Percentiles rank a stretch among this genome's conserved stretches.
Conservation (phyloP, 2,888 invertebrate genomes). For the Cataglyphis livida region DNA sequence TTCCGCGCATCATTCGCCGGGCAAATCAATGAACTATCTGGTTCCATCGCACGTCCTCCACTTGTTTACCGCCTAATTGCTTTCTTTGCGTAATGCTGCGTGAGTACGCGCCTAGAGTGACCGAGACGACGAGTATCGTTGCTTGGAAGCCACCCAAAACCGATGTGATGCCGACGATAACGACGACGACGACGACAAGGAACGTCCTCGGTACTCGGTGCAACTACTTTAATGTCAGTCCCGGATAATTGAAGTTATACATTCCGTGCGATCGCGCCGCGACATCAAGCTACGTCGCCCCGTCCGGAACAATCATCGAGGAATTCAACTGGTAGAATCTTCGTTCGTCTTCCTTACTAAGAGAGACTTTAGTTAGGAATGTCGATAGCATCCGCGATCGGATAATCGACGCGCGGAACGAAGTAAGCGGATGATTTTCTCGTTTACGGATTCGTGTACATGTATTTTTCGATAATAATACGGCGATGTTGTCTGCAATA, state of each 20-base stretch:
- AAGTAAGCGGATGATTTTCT: conserved; percentile 7
- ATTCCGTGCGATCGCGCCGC: conserved; percentile 58
- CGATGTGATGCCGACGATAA: not conserved
- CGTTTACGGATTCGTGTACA: conserved; percentile 2
- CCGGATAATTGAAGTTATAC: conserved; percentile 70
- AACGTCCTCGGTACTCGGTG: conserved; percentile 58
- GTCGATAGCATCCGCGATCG: conserved; percentile 39
- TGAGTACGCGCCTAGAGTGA: conserved; percentile 1
- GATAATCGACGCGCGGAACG: conserved; percentile 51
- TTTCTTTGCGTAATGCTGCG: conserved; percentile 43
- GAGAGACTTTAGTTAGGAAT: conserved; percentile 38
- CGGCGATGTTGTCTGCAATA: not conserved
- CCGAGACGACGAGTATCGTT: not conserved
- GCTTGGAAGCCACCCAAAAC: conserved; percentile 36
- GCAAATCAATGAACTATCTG: conserved; percentile 47
- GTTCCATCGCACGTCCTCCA: conserved; percentile 9
- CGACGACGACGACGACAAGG: not conserved
- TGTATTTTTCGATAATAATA: conserved; percentile 18
- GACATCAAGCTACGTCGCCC: conserved; percentile 53
- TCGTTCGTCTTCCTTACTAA: conserved; percentile 38
- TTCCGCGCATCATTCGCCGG: not conserved
- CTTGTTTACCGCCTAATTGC: conserved; percentile 35
- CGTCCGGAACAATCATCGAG: conserved; percentile 76
- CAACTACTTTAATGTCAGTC: conserved; percentile 69
- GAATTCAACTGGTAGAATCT: conserved; percentile 72